A percentile compares a stretch with the other conserved stretches of the same genome.
phyloP scores from a whole-genome alignment of 2,797 vertebrate genomes.

The Mus minutoides region DNA sequence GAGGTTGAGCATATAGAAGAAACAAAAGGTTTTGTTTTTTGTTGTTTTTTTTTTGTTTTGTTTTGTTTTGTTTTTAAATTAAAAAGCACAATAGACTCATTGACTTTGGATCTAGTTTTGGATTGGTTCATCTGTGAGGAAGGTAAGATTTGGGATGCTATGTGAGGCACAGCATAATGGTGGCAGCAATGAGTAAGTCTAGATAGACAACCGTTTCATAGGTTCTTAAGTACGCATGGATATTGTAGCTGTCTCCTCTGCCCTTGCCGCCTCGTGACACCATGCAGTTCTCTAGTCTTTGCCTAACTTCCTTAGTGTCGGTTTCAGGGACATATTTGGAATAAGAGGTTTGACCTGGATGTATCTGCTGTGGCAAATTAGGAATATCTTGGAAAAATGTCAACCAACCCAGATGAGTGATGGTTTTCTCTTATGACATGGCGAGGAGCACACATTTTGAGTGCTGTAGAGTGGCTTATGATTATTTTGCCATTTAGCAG shows the following conservation, averaged over 20 bases:
- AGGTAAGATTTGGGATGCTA: neutral
- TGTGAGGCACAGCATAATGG: neutral
- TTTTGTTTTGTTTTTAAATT: neutral
- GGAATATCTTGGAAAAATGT: neutral
- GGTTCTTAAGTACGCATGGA: neutral
- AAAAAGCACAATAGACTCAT: neutral
- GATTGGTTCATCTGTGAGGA: neutral
- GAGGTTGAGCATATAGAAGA: neutral
- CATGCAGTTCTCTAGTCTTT: constrained; percentile 69
- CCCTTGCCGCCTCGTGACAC: neutral
- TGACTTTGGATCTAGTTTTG: neutral
- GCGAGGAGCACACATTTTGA: neutral
- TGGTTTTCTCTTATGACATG: neutral
- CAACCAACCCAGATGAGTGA: neutral
- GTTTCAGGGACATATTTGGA: neutral
- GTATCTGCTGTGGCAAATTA: constrained; percentile 21
- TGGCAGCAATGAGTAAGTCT: constrained; percentile 14
- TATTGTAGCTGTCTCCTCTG: constrained; percentile 31
- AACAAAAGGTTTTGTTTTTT: neutral
- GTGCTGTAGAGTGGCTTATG: neutral
- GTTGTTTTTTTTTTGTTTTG: too few species aligned
- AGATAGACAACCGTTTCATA: neutral
- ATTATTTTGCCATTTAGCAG: neutral
- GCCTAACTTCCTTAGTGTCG: neutral
- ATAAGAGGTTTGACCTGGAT: neutral